These are phyloP conservation scores for Dyspetes luteomarginatus DNA, from an alignment of 2,888 invertebrate species.

Conservation along the genomic window DNA sequence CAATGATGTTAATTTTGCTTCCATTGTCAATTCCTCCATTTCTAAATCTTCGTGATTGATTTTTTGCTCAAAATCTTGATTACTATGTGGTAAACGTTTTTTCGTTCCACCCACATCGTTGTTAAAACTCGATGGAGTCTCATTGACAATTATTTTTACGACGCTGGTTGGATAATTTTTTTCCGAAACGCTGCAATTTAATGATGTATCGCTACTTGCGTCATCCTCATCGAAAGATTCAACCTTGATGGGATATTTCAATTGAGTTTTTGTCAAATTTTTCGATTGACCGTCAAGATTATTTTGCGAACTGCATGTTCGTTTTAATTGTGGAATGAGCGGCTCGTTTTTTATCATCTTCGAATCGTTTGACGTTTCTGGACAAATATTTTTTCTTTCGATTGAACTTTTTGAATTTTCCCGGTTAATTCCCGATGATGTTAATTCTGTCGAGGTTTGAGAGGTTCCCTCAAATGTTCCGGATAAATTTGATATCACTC, in stretches of 20 bases:
- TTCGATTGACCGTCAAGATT: slow-evolving; percentile 72
- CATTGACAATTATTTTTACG: slow-evolving; percentile 78
- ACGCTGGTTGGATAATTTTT: slow-evolving; percentile 69
- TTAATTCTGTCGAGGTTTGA: too few relatives aligned
- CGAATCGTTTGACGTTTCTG: slow-evolving; percentile 23
- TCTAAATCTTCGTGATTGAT: slow-evolving; percentile 59
- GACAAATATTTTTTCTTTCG: too few relatives aligned
- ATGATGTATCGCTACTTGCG: slow-evolving; percentile 33
- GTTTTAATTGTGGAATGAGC: slow-evolving; percentile 73
- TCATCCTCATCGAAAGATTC: slow-evolving; percentile 67
- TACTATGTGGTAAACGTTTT: slow-evolving; percentile 60
- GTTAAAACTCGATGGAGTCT: slow-evolving; percentile 61
- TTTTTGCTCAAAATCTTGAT: slow-evolving; percentile 68
- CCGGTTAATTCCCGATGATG: too few relatives aligned
- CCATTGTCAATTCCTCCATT: slow-evolving; percentile 64
- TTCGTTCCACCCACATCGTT: slow-evolving; percentile 52
- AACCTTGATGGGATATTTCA: slow-evolving; percentile 61
- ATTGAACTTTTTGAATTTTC: too few relatives aligned
- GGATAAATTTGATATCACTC: too few relatives aligned
- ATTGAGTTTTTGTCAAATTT: slow-evolving; percentile 63
- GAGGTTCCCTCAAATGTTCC: too few relatives aligned
- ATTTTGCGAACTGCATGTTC: slow-evolving; percentile 73
- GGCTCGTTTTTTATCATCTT: too few relatives aligned
- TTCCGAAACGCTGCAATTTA: slow-evolving; percentile 21
- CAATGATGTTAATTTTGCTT: slow-evolving; percentile 61